Conservation (phyloP, 2,113 vertebrate species). For the Amia ocellicauda region DNA sequence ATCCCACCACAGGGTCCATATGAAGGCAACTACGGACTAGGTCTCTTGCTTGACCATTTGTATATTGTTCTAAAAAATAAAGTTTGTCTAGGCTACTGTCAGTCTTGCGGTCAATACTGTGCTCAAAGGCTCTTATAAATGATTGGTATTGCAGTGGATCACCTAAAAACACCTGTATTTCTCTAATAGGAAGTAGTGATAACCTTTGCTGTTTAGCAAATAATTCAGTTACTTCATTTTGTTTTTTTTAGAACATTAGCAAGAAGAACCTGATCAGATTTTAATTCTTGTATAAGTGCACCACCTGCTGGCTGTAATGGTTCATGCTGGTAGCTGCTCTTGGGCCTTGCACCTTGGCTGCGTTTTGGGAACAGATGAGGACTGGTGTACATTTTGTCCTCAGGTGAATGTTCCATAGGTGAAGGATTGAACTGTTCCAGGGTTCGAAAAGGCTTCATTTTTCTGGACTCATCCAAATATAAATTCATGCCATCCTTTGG, state of each 20-base stretch:
- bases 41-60: slow-evolving; percentile 2
- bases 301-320: too few relatives aligned
- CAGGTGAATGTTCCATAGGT: too few relatives aligned
- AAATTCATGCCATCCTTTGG: too few relatives aligned
- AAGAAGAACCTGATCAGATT: background rate
- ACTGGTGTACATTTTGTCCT: too few relatives aligned
- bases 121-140: slow-evolving; percentile 18
- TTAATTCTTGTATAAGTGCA: background rate
- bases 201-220: slow-evolving; percentile 1
- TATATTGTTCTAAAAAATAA: slow-evolving; percentile 17
- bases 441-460: too few relatives aligned
- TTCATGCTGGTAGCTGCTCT: too few relatives aligned
- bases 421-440: too few relatives aligned
- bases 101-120: slow-evolving; percentile 14
- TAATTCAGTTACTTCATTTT: slow-evolving; percentile 3
- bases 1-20: slow-evolving; percentile 7
- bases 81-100: slow-evolving; percentile 6
- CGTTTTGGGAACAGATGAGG: too few relatives aligned
- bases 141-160: slow-evolving; percentile 14
- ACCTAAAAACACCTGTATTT: slow-evolving; percentile 15
- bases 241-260: background rate
- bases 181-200: background rate
- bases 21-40: slow-evolving; percentile 23
- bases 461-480: too few relatives aligned
- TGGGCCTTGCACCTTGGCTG: too few relatives aligned